Conservation (phyloP, 2,888 invertebrate genomes). For the Tachina fera region DNA sequence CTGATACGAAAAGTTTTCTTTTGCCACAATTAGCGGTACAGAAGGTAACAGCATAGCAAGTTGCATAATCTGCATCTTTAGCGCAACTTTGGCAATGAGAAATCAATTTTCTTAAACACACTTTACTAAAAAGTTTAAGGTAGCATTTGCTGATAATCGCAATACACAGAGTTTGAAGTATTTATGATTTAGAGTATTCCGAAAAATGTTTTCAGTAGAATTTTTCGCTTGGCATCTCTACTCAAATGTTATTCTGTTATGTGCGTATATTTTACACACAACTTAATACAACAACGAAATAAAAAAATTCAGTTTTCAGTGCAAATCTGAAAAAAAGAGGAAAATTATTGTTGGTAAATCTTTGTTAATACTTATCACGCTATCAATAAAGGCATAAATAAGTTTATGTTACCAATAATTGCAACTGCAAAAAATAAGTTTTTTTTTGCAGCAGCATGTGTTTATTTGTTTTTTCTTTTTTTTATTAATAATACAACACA, state of each 20-base stretch:
- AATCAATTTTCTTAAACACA: too few species aligned
- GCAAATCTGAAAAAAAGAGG: constrained; percentile 22
- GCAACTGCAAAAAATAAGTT: background rate
- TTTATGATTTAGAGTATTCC: too few species aligned
- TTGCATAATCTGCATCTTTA: too few species aligned
- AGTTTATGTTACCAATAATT: constrained; percentile 48
- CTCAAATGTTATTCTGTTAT: background rate
- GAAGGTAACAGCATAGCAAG: too few species aligned
- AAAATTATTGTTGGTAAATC: constrained; percentile 49
- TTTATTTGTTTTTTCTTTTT: background rate
- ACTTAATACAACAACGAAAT: constrained; percentile 18
- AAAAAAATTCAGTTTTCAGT: constrained; percentile 37
- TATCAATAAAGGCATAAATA: constrained; percentile 60
- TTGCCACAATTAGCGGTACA: too few species aligned
- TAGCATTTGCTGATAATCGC: too few species aligned
- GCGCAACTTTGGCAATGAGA: too few species aligned
- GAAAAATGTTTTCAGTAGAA: too few species aligned
- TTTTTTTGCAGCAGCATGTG: background rate
- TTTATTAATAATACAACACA: background rate
- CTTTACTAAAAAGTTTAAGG: too few species aligned
- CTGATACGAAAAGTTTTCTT: too few species aligned
- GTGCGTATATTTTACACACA: background rate
- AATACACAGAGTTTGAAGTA: too few species aligned
- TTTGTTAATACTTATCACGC: constrained; percentile 65
- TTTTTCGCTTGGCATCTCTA: background rate